These are phyloP conservation scores for Polypterus senegalus DNA, from an alignment of 2,113 vertebrate species.

Conservation along the genomic window DNA sequence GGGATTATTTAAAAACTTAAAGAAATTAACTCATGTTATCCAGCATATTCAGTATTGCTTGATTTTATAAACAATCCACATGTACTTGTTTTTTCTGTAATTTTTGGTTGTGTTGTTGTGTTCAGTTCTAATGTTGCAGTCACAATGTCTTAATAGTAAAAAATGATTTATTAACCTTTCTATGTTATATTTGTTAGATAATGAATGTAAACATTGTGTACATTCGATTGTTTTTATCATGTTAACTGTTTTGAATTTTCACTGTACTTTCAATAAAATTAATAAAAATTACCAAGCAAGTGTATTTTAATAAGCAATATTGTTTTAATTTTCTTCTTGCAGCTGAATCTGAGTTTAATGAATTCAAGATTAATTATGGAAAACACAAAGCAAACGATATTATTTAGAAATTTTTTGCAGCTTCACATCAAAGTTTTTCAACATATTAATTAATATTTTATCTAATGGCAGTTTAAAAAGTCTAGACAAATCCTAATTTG, in stretches of 20 bases:
- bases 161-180: constrained; percentile 23
- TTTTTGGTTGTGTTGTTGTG: constrained; percentile 17
- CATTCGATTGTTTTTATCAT: constrained; percentile 18
- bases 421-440: too few species aligned
- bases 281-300: constrained; percentile 25
- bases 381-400: too few species aligned
- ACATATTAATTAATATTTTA: too few species aligned
- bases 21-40: constrained; percentile 7
- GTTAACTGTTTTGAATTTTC: constrained; percentile 21
- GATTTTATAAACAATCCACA: constrained; percentile 2
- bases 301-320: too few species aligned
- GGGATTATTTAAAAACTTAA: not conserved
- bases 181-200: constrained; percentile 28
- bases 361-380: too few species aligned
- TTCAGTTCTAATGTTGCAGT: constrained; percentile 8
- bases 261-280: constrained; percentile 39
- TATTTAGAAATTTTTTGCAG: too few species aligned
- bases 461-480: too few species aligned
- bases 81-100: constrained; percentile 3
- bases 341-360: too few species aligned
- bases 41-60: constrained; percentile 12
- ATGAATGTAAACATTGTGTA: constrained; percentile 21
- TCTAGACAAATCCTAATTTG: too few species aligned
- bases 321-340: too few species aligned
- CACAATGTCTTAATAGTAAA: constrained; percentile 17